Evolutionary conservation across 2,888 invertebrate genomes (phyloP).

Genomic region (Chloromyia formosa): DNA sequence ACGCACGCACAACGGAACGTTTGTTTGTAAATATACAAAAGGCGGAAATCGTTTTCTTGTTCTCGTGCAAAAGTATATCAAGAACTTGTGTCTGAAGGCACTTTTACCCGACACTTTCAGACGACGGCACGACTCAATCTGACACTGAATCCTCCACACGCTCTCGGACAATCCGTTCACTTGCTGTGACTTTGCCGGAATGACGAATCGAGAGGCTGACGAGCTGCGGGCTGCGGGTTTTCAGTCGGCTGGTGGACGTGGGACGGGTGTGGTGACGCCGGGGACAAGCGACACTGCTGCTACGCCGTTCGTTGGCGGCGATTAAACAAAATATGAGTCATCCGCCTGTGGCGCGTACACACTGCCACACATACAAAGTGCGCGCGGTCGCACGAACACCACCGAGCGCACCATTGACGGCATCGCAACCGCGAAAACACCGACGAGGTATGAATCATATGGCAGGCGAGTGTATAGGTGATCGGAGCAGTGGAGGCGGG

Average conservation of each 20-base stretch:
- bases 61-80: background rate
- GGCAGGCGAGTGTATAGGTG: background rate
- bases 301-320: conserved; percentile 1
- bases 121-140: background rate
- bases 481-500: too few relatives aligned
- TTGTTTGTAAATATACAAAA: too few relatives aligned
- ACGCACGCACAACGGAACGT: too few relatives aligned
- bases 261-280: too few relatives aligned
- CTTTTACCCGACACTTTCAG: background rate
- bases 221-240: background rate
- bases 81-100: background rate
- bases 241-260: background rate
- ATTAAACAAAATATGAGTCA: conserved; percentile 30
- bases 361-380: background rate
- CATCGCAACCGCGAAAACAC: conserved; percentile 7
- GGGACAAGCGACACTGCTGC: background rate
- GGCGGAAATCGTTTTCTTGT: too few relatives aligned
- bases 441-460: background rate
- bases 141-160: background rate
- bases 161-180: conserved; percentile 22
- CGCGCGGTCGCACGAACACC: background rate
- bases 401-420: background rate
- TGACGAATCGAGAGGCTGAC: conserved; percentile 12
- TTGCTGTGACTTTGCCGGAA: conserved; percentile 37
- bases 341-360: conserved; percentile 21